A percentile compares a stretch with the other conserved stretches of the same genome.
Conservation (phyloP, 2,888 invertebrate genomes). For the Graphium colonna region DNA sequence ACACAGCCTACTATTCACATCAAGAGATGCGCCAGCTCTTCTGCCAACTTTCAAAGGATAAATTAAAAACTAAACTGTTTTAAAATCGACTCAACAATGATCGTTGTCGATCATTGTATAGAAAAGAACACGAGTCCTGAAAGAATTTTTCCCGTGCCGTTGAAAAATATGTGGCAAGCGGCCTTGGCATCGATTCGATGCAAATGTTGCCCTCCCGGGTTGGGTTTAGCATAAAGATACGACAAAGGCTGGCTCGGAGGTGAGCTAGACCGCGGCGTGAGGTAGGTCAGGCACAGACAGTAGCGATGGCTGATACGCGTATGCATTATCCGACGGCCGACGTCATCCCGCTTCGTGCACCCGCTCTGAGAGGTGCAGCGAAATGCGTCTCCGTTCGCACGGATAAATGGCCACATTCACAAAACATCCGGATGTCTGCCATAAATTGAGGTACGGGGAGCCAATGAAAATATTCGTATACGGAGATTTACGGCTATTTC, state of each 20-base stretch:
- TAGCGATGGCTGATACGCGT: constrained; percentile 16
- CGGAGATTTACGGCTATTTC: too few species aligned
- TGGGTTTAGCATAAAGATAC: constrained; percentile 16
- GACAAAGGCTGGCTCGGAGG: constrained; percentile 9
- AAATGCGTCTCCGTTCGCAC: too few species aligned
- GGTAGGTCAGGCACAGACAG: constrained; percentile 23
- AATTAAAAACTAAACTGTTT: too few species aligned
- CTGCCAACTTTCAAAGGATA: too few species aligned
- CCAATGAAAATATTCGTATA: too few species aligned
- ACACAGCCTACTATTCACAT: too few species aligned
- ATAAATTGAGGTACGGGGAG: too few species aligned
- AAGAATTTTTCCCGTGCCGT: neutral
- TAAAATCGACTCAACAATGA: too few species aligned
- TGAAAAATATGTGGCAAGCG: neutral
- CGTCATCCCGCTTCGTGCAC: neutral
- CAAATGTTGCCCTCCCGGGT: constrained; percentile 1
- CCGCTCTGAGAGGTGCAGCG: too few species aligned
- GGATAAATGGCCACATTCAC: too few species aligned
- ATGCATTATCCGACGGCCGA: constrained; percentile 17
- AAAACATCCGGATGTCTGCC: too few species aligned
- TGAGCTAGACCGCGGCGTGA: constrained; percentile 13
- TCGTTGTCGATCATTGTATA: neutral
- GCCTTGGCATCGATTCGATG: neutral
- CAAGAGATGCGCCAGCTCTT: too few species aligned
- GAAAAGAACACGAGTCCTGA: neutral